Conservation (phyloP, 2,888 invertebrate species). For the Tipula lateralis region DNA sequence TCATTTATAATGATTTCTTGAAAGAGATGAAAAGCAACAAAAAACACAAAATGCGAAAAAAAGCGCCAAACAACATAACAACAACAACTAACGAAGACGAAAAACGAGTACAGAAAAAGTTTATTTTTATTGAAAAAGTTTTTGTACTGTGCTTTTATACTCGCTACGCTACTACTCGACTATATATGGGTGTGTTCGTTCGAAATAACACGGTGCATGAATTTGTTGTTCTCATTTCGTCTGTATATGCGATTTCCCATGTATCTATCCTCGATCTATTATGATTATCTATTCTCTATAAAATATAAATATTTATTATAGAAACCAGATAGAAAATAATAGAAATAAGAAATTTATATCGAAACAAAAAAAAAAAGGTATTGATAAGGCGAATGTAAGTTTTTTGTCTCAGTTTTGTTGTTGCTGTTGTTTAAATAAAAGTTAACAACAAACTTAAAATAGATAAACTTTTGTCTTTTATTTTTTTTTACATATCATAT, state of each 20-base stretch:
- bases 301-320: slow-evolving; percentile 19
- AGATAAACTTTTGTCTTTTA: background rate
- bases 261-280: background rate
- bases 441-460: background rate
- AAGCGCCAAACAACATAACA: background rate
- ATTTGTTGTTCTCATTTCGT: background rate
- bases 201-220: background rate
- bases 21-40: slow-evolving; percentile 20
- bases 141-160: background rate
- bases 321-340: background rate
- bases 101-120: background rate
- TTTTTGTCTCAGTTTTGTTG: background rate
- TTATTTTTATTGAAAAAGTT: slow-evolving; percentile 19
- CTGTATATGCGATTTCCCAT: background rate
- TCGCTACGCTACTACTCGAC: background rate
- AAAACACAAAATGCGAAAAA: background rate
- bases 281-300: background rate
- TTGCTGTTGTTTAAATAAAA: background rate
- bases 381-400: background rate
- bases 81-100: background rate
- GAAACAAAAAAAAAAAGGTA: background rate
- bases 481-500: background rate
- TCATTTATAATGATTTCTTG: slow-evolving; percentile 19
- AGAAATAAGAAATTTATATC: background rate
- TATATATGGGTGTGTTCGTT: background rate